Evolutionary conservation across 2,888 invertebrate genomes (phyloP), one percentile per base, ranked within the genome.

Genomic region (Himalopsyche kuldschensis): DNA sequence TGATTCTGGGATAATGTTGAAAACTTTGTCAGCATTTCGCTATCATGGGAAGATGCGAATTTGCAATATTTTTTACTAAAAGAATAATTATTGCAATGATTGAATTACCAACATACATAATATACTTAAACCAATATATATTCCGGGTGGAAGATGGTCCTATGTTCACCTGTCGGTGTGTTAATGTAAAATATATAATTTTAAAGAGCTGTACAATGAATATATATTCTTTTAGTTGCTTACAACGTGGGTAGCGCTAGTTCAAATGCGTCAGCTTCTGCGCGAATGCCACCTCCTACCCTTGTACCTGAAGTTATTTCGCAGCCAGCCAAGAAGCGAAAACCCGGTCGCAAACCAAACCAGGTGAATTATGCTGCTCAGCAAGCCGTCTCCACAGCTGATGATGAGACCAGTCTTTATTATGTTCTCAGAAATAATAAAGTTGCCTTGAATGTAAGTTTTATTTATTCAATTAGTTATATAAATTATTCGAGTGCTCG

Each of bases 361-460:
- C 86, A 87, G 79, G 89, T 89, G 81, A 90, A 90, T 80, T 88
- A 88, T 87, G 91, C 88, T 86, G 93, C 90, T 84, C 92, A 90
- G 80, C 90, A 92, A 87, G 89, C 91, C 82, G 88, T 93, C 88
- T 87, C 92, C 87, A 85, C 91, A 87, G 93, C 93, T 0, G 96
- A 96, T 87, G 97, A 97, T 89, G 97, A 97, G 88, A 94, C 94
- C 87, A 96, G 96, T 87, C 93, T 98, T 6, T 98, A 97, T 90
- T 95, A 94, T 88, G 95, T 96, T 85, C 95, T 98, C 76, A 93
- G 95, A 83, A 96, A 95, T 88, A 97, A 97, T 84, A 95, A 96
- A 88, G 94, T 94, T 80, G 95, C 96, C 1, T 93, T 97, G 81
- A 96, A 96, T 87, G 95, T 95, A 90, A 90, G 92, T 79, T 81